phyloP scores from a whole-genome alignment of 2,888 invertebrate species.

The Drosophila testacea region DNA sequence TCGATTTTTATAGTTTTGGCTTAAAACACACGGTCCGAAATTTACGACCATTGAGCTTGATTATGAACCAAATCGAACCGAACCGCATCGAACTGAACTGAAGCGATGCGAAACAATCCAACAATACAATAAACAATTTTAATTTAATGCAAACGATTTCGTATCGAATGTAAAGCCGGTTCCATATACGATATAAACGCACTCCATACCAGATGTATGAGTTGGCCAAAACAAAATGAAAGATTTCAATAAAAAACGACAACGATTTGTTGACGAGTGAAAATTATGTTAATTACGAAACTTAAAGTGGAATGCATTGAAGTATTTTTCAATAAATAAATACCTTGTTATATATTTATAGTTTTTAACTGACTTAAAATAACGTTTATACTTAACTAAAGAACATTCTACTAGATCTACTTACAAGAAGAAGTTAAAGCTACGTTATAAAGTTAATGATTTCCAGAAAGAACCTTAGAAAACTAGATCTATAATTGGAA shows the following conservation, averaged over 20 bases:
- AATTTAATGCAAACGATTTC: slow-evolving; percentile 60
- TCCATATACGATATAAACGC: slow-evolving; percentile 18
- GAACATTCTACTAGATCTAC: too few relatives aligned
- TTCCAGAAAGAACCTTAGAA: too few relatives aligned
- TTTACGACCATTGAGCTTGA: slow-evolving; percentile 59
- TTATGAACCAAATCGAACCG: slow-evolving; percentile 49
- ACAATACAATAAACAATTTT: slow-evolving; percentile 65
- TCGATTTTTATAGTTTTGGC: slow-evolving; percentile 65
- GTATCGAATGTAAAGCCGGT: slow-evolving; percentile 46
- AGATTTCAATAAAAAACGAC: slow-evolving; percentile 3
- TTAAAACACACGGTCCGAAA: slow-evolving; percentile 43
- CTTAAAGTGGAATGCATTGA: not conserved
- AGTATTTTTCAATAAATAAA: not conserved
- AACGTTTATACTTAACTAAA: too few relatives aligned
- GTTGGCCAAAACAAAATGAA: slow-evolving; percentile 22
- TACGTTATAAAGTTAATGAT: too few relatives aligned
- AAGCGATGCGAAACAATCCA: slow-evolving; percentile 31
- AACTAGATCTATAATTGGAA: too few relatives aligned
- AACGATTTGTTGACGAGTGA: not conserved
- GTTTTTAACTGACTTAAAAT: too few relatives aligned
- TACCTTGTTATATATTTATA: too few relatives aligned
- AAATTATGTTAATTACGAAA: not conserved
- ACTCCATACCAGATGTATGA: not conserved
- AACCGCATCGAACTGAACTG: not conserved
- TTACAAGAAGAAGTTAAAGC: too few relatives aligned